Percentiles rank a stretch among this genome's conserved stretches.
These are phyloP conservation scores for Aurelia aurita DNA, from an alignment of 30 jellyfish, hydroid and myxozoan genomes.

Conservation along the genomic window DNA sequence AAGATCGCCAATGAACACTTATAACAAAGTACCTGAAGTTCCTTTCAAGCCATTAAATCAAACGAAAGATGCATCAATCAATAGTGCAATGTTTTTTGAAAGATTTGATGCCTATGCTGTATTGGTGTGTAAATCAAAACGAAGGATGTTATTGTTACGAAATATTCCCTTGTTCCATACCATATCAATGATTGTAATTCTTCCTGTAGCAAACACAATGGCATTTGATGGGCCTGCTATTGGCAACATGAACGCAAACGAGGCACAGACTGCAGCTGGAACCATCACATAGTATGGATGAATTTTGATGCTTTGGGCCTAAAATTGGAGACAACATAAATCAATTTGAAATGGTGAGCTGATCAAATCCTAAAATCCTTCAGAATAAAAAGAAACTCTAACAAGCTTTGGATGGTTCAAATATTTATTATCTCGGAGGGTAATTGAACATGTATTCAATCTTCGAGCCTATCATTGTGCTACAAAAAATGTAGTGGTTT, in stretches of 20 bases:
- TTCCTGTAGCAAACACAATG: conserved; percentile 93
- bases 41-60: no score
- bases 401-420: not conserved
- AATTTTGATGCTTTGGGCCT: conserved; percentile 91
- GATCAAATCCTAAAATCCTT: not conserved
- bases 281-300: conserved; percentile 93
- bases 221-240: conserved; percentile 98
- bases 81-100: no score
- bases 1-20: no score
- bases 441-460: no score
- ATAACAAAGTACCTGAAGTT: no score
- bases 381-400: not conserved
- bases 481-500: no score
- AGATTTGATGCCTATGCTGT: no score
- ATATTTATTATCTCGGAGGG: no score
- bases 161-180: conserved; percentile 34
- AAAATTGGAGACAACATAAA: conserved; percentile 1
- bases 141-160: not conserved
- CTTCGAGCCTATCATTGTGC: no score
- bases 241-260: conserved; percentile 99
- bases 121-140: no score
- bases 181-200: conserved; percentile 90
- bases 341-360: not conserved
- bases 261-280: conserved; percentile 98
- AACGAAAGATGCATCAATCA: no score